phyloP scores from a whole-genome alignment of 2,888 invertebrate species.

The Allygus modestus region DNA sequence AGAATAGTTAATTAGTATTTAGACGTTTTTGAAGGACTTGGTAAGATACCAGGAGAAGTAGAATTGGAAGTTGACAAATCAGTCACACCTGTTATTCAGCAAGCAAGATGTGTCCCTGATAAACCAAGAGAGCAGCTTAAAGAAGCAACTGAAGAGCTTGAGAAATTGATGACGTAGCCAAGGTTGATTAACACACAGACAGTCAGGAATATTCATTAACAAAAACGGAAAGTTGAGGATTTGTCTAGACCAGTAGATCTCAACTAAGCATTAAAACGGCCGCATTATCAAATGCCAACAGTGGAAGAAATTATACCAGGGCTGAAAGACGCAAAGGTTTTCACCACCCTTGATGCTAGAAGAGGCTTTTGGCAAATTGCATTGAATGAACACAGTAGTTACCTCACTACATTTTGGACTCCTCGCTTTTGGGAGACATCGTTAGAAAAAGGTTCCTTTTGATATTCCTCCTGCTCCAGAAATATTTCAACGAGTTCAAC shows the following conservation, averaged over 20 bases:
- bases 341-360: neutral
- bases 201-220: neutral
- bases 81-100: no score
- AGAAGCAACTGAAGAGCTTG: no score
- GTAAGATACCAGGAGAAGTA: no score
- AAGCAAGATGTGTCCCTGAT: no score
- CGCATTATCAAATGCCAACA: neutral
- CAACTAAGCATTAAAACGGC: neutral
- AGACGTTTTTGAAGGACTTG: no score
- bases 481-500: neutral
- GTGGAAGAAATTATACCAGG: neutral
- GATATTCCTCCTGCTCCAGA: neutral
- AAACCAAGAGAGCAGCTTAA: no score
- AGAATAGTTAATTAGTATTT: no score
- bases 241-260: neutral
- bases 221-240: neutral
- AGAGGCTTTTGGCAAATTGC: neutral
- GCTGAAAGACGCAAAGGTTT: neutral
- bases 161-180: no score
- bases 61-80: no score
- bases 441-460: neutral
- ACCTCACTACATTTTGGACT: neutral
- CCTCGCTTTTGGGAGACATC: neutral
- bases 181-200: neutral
- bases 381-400: neutral